Evolutionary conservation across 2,888 invertebrate genomes (phyloP).

Genomic region (Bibio marci): DNA sequence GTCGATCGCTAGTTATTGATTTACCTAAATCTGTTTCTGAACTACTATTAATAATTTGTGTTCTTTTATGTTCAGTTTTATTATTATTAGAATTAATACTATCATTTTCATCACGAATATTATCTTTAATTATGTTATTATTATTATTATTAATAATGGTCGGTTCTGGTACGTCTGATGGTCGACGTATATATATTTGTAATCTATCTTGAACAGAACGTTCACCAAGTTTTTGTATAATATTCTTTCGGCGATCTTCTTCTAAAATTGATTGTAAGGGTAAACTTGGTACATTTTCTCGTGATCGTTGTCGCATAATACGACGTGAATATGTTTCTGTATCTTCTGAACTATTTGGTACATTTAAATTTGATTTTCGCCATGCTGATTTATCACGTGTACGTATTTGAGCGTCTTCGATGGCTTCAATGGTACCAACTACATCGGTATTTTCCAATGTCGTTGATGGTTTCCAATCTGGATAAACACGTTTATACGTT

Average conservation of each 20-base stretch:
- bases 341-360: constrained; percentile 43
- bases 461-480: constrained; percentile 65
- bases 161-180: constrained; percentile 19
- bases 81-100: no score
- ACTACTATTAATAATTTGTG: not conserved
- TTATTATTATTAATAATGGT: constrained; percentile 3
- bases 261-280: constrained; percentile 40
- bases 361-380: constrained; percentile 51
- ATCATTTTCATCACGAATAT: no score
- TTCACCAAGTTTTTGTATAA: constrained; percentile 37
- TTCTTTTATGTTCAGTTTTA: not conserved
- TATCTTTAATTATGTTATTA: no score
- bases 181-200: constrained; percentile 39
- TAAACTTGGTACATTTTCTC: constrained; percentile 30
- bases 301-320: constrained; percentile 37
- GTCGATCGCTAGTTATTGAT: constrained; percentile 1
- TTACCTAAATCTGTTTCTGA: not conserved
- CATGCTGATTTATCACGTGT: constrained; percentile 51
- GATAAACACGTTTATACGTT: constrained; percentile 44
- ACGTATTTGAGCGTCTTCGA: constrained; percentile 34
- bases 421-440: constrained; percentile 68
- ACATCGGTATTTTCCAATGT: constrained; percentile 69
- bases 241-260: constrained; percentile 40
- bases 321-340: constrained; percentile 30
- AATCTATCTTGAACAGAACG: constrained; percentile 34